Evolutionary conservation across 2,888 invertebrate species (phyloP).

Genomic region (Dryococelus australis): DNA sequence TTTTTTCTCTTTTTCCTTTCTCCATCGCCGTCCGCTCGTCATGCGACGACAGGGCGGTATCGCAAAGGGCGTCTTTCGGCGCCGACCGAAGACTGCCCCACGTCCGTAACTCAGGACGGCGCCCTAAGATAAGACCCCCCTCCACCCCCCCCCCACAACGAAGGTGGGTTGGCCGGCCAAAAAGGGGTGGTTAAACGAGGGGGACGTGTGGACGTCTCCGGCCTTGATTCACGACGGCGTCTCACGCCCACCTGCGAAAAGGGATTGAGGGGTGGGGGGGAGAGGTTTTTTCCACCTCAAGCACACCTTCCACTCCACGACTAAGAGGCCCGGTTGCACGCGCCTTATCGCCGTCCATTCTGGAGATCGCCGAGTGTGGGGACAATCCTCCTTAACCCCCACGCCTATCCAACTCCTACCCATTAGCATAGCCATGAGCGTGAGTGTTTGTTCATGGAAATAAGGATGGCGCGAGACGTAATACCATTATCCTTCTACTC

Average conservation of each 20-base stretch:
- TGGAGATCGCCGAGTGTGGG: not conserved
- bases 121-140: not conserved
- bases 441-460: constrained; percentile 2
- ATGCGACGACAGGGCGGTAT: not conserved
- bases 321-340: too few relatives aligned
- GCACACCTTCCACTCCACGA: too few relatives aligned
- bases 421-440: not conserved
- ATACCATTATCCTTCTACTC: too few relatives aligned
- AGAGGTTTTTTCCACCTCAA: too few relatives aligned
- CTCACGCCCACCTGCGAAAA: not conserved
- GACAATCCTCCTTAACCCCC: too few relatives aligned
- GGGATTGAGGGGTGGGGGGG: too few relatives aligned
- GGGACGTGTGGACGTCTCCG: not conserved
- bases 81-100: not conserved
- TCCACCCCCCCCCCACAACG: too few relatives aligned
- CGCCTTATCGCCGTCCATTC: not conserved
- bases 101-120: not conserved
- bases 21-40: not conserved
- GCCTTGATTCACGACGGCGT: not conserved
- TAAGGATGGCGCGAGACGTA: not conserved
- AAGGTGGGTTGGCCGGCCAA: not conserved
- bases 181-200: too few relatives aligned
- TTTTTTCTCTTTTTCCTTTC: too few relatives aligned
- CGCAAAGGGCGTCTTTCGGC: not conserved
- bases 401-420: too few relatives aligned